phyloP scores from a whole-genome alignment of 2,888 invertebrate species.

The Masnerella sp. region DNA sequence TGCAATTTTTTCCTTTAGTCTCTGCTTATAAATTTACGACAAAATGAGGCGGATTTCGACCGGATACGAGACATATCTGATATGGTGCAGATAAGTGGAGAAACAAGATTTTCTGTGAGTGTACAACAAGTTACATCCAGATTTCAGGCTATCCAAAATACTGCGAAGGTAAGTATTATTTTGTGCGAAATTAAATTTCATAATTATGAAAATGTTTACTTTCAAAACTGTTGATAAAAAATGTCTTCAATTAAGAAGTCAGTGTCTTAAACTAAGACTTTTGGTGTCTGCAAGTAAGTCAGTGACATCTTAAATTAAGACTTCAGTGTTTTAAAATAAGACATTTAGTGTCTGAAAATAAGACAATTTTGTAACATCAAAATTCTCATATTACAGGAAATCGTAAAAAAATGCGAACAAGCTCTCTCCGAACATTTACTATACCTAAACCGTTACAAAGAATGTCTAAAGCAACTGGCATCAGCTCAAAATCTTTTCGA shows the following conservation, averaged over 20 bases:
- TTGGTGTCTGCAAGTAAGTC: no score
- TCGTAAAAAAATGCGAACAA: conserved; percentile 94
- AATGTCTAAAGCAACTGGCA: conserved; percentile 89
- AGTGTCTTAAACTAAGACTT: no score
- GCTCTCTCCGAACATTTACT: conserved; percentile 88
- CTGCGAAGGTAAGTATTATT: conserved; percentile 83
- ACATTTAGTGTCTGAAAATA: no score
- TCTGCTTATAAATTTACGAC: conserved; percentile 86
- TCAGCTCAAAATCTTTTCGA: conserved; percentile 86
- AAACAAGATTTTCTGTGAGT: conserved; percentile 90
- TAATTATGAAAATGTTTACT: no score
- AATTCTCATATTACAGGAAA: conserved; percentile 79
- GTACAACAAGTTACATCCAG: conserved; percentile 93
- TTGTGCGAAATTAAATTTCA: conserved; percentile 1
- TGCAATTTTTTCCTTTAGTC: conserved; percentile 79
- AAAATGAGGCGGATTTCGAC: conserved; percentile 92
- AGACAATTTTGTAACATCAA: no score
- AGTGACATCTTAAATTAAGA: no score
- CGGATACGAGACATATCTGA: conserved; percentile 92
- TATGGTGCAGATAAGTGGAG: conserved; percentile 90
- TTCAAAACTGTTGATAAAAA: no score
- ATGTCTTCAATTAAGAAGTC: no score
- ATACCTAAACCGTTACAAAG: conserved; percentile 90
- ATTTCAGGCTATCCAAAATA: conserved; percentile 92
- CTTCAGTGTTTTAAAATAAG: no score